Evolutionary conservation across 2,113 vertebrate species (phyloP).

Genomic region (Bufo gargarizans): DNA sequence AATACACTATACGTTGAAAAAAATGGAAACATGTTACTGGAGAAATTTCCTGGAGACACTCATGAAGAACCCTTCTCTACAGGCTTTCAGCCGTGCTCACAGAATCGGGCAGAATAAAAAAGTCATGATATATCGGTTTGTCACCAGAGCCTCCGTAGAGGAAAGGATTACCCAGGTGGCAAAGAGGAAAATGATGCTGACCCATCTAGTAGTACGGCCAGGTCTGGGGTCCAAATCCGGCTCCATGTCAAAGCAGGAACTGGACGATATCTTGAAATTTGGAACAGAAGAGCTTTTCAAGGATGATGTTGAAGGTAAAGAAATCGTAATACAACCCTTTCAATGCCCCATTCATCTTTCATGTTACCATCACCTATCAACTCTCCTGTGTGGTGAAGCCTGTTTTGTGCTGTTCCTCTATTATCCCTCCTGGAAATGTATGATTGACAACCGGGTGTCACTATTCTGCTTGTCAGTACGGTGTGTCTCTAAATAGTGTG

Average conservation of each 20-base stretch:
- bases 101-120: conserved; percentile 97
- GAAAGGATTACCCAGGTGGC: conserved; percentile 98
- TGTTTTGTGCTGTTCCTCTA: neutral
- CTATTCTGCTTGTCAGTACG: neutral
- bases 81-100: conserved; percentile 98
- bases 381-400: neutral
- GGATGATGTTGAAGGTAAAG: conserved; percentile 89
- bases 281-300: conserved; percentile 98
- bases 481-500: neutral
- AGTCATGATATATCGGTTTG: conserved; percentile 99
- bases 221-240: conserved; percentile 96
- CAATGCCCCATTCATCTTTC: neutral
- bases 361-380: neutral
- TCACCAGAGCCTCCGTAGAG: conserved; percentile 93
- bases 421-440: neutral
- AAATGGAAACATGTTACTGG: neutral
- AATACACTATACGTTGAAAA: neutral
- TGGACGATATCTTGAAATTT: conserved; percentile 97
- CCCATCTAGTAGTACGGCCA: conserved; percentile 93
- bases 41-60: neutral
- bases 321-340: neutral
- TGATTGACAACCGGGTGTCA: neutral
- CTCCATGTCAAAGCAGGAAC: conserved; percentile 98
- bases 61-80: conserved; percentile 13
- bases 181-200: conserved; percentile 99